Conservation (phyloP, 2,113 vertebrate species). For the Phodopus roborovskii region DNA sequence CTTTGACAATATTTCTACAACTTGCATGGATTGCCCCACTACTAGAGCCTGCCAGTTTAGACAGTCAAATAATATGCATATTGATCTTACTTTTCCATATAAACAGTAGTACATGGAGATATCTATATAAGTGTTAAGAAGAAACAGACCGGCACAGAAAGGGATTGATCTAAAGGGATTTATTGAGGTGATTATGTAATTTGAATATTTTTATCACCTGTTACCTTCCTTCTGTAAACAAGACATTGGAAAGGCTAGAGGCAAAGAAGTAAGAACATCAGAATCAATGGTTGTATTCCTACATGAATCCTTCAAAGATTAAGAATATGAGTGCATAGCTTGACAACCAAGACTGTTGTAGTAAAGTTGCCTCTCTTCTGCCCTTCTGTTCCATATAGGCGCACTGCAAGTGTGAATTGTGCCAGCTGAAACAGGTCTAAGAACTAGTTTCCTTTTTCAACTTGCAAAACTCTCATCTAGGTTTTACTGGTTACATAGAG, state of each 20-base stretch:
- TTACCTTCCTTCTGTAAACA: background rate
- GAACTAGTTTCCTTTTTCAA: background rate
- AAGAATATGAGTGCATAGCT: background rate
- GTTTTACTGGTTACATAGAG: background rate
- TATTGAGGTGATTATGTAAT: background rate
- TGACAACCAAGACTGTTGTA: background rate
- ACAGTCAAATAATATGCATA: no score
- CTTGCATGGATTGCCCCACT: background rate
- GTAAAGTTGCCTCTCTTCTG: background rate
- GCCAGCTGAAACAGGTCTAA: fast-evolving
- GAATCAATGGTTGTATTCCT: fast-evolving
- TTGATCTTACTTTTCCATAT: background rate
- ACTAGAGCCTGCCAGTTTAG: background rate
- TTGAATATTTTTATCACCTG: background rate
- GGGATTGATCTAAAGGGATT: background rate
- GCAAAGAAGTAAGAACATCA: background rate
- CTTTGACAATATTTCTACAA: background rate
- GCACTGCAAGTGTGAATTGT: fast-evolving
- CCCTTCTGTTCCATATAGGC: background rate
- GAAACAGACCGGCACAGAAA: background rate
- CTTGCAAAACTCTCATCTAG: no score
- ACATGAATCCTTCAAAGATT: no score
- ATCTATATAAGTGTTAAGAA: background rate
- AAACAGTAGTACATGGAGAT: no score
- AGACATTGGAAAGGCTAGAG: background rate